Evolutionary conservation across 2,797 vertebrate species (phyloP).

Genomic region (Alfaro cultratus): DNA sequence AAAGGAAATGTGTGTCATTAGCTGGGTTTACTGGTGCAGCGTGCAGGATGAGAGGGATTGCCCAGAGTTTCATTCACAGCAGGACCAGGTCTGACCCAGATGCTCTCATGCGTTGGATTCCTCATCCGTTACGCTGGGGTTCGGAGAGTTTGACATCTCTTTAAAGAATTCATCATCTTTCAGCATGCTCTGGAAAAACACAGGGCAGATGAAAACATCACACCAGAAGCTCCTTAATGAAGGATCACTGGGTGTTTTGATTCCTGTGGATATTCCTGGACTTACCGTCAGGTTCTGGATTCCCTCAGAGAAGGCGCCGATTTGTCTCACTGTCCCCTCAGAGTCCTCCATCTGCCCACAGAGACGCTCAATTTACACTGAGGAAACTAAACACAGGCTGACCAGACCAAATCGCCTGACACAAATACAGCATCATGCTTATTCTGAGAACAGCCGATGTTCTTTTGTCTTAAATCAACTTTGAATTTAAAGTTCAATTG

Average conservation of each 20-base stretch:
- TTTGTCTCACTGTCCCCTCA: conserved; percentile 97
- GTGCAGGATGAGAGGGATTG: conserved; percentile 49
- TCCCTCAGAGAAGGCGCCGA: conserved; percentile 96
- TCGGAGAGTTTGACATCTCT: conserved; percentile 88
- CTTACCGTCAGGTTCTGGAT: conserved; percentile 98
- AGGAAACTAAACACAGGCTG: neutral
- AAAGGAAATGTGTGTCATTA: conserved; percentile 32
- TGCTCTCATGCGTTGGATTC: conserved; percentile 90
- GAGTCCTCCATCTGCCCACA: conserved; percentile 95
- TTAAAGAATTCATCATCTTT: conserved; percentile 97
- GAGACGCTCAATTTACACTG: conserved; percentile 5
- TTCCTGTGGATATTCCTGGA: neutral
- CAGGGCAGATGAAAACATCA: neutral
- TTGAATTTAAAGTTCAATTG: neutral
- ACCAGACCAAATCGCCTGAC: neutral
- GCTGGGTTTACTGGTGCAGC: conserved; percentile 33
- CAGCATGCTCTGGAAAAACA: conserved; percentile 89
- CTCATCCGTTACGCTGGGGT: conserved; percentile 90
- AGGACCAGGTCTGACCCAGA: conserved; percentile 50
- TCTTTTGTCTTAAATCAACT: neutral
- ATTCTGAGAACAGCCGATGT: neutral
- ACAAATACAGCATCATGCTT: neutral
- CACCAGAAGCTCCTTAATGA: neutral
- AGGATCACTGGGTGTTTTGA: neutral
- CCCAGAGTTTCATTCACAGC: conserved; percentile 72